Conservation (phyloP, 2,888 invertebrate species). For the Psylliodes chrysocephalus region DNA sequence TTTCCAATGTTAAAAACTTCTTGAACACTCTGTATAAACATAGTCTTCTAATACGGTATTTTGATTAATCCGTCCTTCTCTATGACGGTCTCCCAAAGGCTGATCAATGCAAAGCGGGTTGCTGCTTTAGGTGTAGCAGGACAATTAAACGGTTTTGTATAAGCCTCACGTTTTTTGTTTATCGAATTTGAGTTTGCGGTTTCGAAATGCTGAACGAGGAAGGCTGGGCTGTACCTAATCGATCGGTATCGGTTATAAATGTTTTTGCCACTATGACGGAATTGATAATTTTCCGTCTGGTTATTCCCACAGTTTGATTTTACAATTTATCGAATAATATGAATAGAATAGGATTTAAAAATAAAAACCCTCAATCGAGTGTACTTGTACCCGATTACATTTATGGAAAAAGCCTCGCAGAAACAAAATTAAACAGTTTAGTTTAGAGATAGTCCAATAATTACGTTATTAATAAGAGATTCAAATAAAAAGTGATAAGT, state of each 20-base stretch:
- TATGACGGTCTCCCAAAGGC: background rate
- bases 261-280: background rate
- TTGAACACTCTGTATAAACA: background rate
- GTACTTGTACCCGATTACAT: no score
- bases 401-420: no score
- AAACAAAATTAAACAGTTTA: no score
- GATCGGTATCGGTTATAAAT: background rate
- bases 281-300: background rate
- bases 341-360: no score
- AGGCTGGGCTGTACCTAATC: background rate
- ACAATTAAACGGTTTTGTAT: constrained; percentile 11
- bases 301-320: background rate
- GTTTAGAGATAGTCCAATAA: no score
- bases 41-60: background rate
- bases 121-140: background rate
- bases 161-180: constrained; percentile 10
- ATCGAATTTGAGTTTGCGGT: constrained; percentile 8
- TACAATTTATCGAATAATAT: background rate
- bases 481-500: no score
- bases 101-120: background rate
- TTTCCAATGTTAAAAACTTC: no score
- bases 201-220: background rate
- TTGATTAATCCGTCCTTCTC: background rate
- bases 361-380: no score
- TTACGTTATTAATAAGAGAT: no score